A percentile compares a stretch with the other conserved stretches of the same genome.
Evolutionary conservation across 2,113 vertebrate species (phyloP).

Genomic region (Paratilapia polleni): DNA sequence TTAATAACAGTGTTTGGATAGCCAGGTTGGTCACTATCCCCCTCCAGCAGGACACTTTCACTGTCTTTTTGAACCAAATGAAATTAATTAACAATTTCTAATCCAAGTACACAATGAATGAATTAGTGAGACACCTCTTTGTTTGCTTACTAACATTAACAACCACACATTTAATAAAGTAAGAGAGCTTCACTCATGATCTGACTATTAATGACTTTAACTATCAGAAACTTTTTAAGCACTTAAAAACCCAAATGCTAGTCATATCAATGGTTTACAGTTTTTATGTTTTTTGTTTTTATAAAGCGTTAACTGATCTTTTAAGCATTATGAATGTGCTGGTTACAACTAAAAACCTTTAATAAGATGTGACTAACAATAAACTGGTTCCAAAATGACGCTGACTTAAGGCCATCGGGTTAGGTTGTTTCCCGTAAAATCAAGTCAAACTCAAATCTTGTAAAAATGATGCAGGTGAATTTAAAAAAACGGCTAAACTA

Average conservation of each 20-base stretch:
- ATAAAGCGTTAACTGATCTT: neutral
- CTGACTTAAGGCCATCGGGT: neutral
- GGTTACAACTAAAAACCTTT: neutral
- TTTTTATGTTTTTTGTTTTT: fast-evolving
- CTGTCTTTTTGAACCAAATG: neutral
- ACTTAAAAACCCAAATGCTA: neutral
- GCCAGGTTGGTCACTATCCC: neutral
- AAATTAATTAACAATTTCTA: fast-evolving
- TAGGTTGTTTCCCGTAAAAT: neutral
- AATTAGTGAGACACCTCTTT: neutral
- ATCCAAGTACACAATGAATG: neutral
- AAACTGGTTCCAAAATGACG: neutral
- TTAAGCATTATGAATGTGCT: neutral
- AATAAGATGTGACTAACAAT: neutral
- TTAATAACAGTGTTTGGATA: neutral
- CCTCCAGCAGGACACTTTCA: neutral
- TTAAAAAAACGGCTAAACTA: neutral
- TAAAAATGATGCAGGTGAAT: neutral
- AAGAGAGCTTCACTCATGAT: neutral
- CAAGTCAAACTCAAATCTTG: neutral
- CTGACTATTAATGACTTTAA: neutral
- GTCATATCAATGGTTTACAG: neutral
- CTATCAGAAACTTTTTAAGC: neutral
- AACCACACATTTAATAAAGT: neutral
- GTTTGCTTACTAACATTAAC: neutral